Evolutionary conservation across 1,140 invertebrate species (phyloP).

Genomic region (Battus philenor): DNA sequence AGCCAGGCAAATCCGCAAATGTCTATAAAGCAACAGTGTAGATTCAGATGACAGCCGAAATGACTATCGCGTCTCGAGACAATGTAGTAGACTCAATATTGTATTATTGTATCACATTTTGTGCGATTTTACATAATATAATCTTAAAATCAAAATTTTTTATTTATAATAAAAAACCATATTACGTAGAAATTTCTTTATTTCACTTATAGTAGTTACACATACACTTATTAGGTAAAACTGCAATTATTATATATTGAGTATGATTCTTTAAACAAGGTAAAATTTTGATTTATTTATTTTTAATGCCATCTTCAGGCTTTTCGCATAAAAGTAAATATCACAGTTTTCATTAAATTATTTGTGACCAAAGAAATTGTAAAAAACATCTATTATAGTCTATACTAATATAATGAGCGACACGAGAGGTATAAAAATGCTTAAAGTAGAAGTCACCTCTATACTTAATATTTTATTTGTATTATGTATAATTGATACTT

Average conservation of each 20-base stretch:
- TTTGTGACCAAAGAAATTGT: constrained; percentile 62
- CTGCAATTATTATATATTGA: constrained; percentile 43
- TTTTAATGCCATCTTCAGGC: constrained; percentile 64
- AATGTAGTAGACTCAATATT: too few species aligned
- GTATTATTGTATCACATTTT: too few species aligned
- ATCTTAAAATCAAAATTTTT: too few species aligned
- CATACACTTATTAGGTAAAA: constrained; percentile 31
- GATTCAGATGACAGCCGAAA: too few species aligned
- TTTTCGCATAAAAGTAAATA: constrained; percentile 71
- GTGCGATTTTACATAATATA: too few species aligned
- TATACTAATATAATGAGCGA: constrained; percentile 38
- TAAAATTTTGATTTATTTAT: constrained; percentile 55
- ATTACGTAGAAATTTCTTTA: constrained; percentile 42
- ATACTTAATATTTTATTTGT: constrained; percentile 14
- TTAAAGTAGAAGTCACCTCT: constrained; percentile 32
- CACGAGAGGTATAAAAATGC: constrained; percentile 37
- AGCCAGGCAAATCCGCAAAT: too few species aligned
- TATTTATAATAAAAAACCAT: too few species aligned
- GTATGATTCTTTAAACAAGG: constrained; percentile 45
- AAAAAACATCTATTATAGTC: constrained; percentile 42
- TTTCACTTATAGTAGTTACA: constrained; percentile 34
- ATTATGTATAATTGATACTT: constrained; percentile 18
- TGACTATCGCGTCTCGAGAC: too few species aligned
- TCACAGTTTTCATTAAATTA: constrained; percentile 73
- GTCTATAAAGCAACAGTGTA: too few species aligned